phyloP scores from a whole-genome alignment of 2,113 vertebrate genomes.

The Cyprinodon tularosa region DNA sequence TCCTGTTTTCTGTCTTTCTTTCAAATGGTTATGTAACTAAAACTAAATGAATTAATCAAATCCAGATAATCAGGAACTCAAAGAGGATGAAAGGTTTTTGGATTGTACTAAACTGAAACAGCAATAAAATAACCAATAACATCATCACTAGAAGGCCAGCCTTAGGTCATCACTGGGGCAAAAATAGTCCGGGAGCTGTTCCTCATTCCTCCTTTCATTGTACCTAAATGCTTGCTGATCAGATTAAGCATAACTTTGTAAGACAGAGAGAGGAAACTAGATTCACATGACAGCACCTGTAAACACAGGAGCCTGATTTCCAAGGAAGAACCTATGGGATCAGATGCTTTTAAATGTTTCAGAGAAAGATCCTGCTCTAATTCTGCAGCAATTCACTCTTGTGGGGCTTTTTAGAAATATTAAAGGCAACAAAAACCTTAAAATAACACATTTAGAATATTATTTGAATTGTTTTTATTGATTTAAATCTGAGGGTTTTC shows the following conservation, averaged over 20 bases:
- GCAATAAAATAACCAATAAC: neutral
- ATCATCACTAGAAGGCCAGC: slow-evolving; percentile 2
- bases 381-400: neutral
- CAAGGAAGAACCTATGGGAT: slow-evolving; percentile 5
- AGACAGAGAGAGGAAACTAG: slow-evolving; percentile 26
- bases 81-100: neutral
- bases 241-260: slow-evolving; percentile 45
- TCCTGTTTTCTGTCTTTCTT: neutral
- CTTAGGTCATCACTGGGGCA: neutral
- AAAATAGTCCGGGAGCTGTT: neutral
- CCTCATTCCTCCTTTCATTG: neutral
- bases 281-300: slow-evolving; percentile 39
- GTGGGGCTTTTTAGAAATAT: too few species aligned
- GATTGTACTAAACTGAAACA: neutral
- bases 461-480: neutral
- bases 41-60: neutral
- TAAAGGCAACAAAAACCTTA: neutral
- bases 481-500: neutral
- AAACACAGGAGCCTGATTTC: slow-evolving; percentile 10
- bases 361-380: neutral
- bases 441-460: neutral
- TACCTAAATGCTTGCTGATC: slow-evolving; percentile 17
- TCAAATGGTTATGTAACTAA: neutral
- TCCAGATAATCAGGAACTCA: neutral
- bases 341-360: neutral